phyloP scores from a whole-genome alignment of 2,888 invertebrate genomes.

The Syrista parreyssii region DNA sequence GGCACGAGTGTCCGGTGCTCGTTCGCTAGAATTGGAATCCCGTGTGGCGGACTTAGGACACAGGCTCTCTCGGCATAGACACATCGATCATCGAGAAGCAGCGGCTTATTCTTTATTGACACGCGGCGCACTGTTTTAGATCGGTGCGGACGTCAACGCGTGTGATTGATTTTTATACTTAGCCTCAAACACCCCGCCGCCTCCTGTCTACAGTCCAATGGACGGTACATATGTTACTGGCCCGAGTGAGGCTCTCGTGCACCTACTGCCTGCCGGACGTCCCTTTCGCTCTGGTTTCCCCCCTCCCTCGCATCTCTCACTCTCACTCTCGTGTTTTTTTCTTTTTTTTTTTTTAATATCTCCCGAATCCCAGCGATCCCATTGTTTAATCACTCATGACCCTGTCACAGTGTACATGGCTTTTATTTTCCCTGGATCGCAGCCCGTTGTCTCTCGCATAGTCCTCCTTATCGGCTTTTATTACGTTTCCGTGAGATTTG shows the following conservation, averaged over 20 bases:
- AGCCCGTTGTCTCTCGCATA: neutral
- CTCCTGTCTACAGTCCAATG: slow-evolving; percentile 26
- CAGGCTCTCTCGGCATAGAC: neutral
- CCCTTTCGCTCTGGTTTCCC: neutral
- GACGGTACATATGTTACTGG: slow-evolving; percentile 49
- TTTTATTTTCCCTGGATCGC: slow-evolving; percentile 6
- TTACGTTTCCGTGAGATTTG: slow-evolving; percentile 29
- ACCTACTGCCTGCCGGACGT: slow-evolving; percentile 1
- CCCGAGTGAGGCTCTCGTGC: slow-evolving; percentile 19
- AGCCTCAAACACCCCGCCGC: slow-evolving; percentile 13
- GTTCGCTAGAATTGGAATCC: neutral
- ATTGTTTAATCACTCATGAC: slow-evolving; percentile 1
- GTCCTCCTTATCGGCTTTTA: slow-evolving; percentile 13
- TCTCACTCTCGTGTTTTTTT: slow-evolving; percentile 11
- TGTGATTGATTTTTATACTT: slow-evolving; percentile 58
- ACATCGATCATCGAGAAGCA: slow-evolving; percentile 43
- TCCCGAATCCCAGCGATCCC: slow-evolving; percentile 27
- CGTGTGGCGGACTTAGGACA: neutral
- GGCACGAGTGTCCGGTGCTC: neutral
- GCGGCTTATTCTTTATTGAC: slow-evolving; percentile 45
- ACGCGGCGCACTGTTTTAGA: slow-evolving; percentile 37
- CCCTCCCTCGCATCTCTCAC: neutral
- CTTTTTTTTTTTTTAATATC: slow-evolving; percentile 38
- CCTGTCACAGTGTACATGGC: slow-evolving; percentile 11
- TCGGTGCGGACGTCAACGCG: slow-evolving; percentile 48